These are phyloP conservation scores for Microhierax caerulescens DNA, from an alignment of 2,797 vertebrate species.

Conservation along the genomic window DNA sequence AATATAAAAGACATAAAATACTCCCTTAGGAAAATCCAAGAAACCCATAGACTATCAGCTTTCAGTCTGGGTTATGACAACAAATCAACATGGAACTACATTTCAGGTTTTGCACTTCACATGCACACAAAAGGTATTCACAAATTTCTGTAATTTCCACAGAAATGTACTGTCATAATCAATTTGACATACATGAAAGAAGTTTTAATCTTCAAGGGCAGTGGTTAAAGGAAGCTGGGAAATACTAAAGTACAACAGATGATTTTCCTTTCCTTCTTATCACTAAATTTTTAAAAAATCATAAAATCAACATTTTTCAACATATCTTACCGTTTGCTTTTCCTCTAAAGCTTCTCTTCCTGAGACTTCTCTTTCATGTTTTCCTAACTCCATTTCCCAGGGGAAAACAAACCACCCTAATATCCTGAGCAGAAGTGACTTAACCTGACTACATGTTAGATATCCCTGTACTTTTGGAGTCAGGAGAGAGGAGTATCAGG, in stretches of 20 bases:
- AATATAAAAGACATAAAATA: not conserved
- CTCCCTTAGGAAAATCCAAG: not conserved
- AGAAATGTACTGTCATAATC: not conserved
- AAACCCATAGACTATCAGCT: not conserved
- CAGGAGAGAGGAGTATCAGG: slow-evolving; percentile 74
- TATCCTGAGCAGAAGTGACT: slow-evolving; percentile 56
- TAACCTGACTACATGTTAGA: slow-evolving; percentile 69
- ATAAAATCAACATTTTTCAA: not conserved
- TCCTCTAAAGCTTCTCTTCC: slow-evolving; percentile 71
- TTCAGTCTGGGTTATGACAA: not conserved
- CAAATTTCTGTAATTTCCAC: not conserved
- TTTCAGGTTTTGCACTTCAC: not conserved
- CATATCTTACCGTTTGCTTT: slow-evolving; percentile 82
- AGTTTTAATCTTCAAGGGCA: slow-evolving; percentile 46
- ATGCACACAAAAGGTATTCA: not conserved
- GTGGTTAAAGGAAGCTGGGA: slow-evolving; percentile 7
- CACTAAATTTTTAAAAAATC: not conserved
- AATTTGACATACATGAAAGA: slow-evolving; percentile 11
- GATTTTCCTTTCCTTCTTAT: not conserved
- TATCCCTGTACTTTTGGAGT: slow-evolving; percentile 70
- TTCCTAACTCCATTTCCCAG: slow-evolving; percentile 74
- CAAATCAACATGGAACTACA: not conserved
- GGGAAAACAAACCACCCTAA: not conserved
- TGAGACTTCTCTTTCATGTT: slow-evolving; percentile 49
- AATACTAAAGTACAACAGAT: not conserved